Percentiles rank a stretch among this genome's conserved stretches.
Evolutionary conservation across 30 jellyfish, hydroid and myxozoan genomes (phyloP).

Genomic region (Aurelia sp.): DNA sequence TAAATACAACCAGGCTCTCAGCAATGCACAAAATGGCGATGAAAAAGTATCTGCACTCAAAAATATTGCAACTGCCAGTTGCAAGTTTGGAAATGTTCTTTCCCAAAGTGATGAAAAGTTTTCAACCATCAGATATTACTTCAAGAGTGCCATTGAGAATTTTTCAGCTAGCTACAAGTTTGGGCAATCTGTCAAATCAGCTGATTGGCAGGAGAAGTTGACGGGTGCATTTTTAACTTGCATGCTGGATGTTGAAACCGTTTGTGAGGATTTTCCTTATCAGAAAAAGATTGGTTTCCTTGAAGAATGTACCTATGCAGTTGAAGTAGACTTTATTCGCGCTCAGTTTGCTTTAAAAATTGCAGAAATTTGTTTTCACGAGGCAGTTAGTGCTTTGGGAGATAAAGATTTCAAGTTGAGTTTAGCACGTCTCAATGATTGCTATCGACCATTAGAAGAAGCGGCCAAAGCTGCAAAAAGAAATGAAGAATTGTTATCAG

Average conservation of each 20-base stretch:
- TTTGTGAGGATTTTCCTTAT: background rate
- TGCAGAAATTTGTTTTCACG: slow-evolving; percentile 37
- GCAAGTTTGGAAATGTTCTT: slow-evolving; percentile 6
- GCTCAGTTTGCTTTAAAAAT: slow-evolving; percentile 14
- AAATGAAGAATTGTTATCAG: background rate
- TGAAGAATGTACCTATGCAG: slow-evolving; percentile 27
- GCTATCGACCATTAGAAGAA: slow-evolving; percentile 73
- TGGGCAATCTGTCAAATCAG: background rate
- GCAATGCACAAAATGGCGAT: slow-evolving; percentile 16
- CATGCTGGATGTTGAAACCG: background rate
- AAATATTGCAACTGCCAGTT: slow-evolving; percentile 40
- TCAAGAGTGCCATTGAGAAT: slow-evolving; percentile 14
- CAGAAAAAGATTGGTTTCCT: background rate
- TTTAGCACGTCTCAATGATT: slow-evolving; percentile 32
- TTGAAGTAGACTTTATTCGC: slow-evolving; percentile 17
- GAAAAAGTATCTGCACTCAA: slow-evolving; percentile 55
- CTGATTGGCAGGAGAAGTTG: slow-evolving; percentile 25
- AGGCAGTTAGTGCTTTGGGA: background rate
- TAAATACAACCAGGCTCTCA: slow-evolving; percentile 43
- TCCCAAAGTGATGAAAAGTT: background rate
- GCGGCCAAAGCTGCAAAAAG: background rate
- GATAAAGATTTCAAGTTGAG: slow-evolving; percentile 50
- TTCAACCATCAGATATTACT: background rate
- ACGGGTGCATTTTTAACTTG: background rate
- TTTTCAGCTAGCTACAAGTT: slow-evolving; percentile 9